These are phyloP conservation scores for Tenthredo livida DNA, from an alignment of 2,888 invertebrate species.

Conservation along the genomic window DNA sequence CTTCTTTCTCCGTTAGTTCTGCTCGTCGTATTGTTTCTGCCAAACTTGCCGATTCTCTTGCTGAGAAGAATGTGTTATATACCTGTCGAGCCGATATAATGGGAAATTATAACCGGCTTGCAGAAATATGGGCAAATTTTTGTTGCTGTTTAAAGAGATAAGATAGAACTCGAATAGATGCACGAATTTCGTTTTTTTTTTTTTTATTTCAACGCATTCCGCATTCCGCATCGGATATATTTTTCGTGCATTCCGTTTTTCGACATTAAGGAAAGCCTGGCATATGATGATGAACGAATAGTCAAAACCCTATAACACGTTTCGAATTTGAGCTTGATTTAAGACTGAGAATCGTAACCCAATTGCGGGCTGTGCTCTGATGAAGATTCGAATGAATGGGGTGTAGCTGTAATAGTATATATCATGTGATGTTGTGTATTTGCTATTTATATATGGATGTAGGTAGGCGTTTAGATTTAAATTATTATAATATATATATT, in stretches of 20 bases:
- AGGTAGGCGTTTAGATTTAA: not conserved
- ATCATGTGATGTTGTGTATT: not conserved
- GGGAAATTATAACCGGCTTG: not conserved
- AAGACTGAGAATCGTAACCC: not conserved
- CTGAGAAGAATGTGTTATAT: slow-evolving; percentile 84
- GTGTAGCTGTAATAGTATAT: not conserved
- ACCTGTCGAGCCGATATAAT: slow-evolving; percentile 82
- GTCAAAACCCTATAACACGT: not conserved
- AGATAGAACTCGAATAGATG: not conserved
- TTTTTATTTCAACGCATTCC: not conserved
- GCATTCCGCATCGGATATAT: not conserved
- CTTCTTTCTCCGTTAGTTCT: slow-evolving; percentile 85
- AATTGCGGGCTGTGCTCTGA: not conserved
- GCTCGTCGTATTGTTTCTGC: slow-evolving; percentile 84
- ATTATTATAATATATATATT: not conserved
- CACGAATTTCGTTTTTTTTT: not conserved
- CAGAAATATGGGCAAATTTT: not conserved
- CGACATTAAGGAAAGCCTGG: not conserved
- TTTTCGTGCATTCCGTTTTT: not conserved
- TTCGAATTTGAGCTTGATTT: not conserved
- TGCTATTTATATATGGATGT: not conserved
- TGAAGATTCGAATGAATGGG: not conserved
- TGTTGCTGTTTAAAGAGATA: not conserved
- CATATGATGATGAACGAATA: not conserved
- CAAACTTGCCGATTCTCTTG: slow-evolving; percentile 85